Base-by-base conservation (phyloP, 2,888 invertebrate genomes). In the Zaprionus lineosus region DNA sequence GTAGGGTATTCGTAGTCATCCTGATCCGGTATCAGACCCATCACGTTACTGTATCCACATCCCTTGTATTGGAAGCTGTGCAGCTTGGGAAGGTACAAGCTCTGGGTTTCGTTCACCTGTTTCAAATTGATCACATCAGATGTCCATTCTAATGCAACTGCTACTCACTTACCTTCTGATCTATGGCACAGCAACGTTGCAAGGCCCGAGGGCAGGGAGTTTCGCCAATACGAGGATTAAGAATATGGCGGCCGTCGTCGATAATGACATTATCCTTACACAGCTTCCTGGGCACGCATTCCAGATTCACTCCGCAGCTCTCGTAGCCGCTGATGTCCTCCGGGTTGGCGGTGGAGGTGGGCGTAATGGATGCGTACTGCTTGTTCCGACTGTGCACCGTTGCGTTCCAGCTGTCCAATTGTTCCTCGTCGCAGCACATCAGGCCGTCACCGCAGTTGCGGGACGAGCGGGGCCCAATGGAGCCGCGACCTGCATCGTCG, bases 1-100 rank as follows among this genome's bases (percentile, higher is more conserved):
- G 34, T 5, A 1, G 33, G 9, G 11, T 81, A 63, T 0, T 83
- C 86, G 16, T 92, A 92, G 33, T 74, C 92, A 0, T 92, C 93
- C 31, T 94, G 94, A 2, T 93, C 90, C 73, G 94, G 92, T 5
- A 94, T 94, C 0, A 95, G 92, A 0, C 96, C 96, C 0, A 93
- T 91, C 0, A 92, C 90, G 86, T 95, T 94, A 9, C 94, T 91
- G 78, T 91, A 91, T 0, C 96, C 96, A 81, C 96, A 96, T 11
- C 93, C 58, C 14, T 47, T 48, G 33, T 79, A 79, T 41, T 50
- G 61, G 14, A 81, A 81, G 7, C 29, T 36, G 0, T 1, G 21
- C 37, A 58, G n/a, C 33, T 55, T 71, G 1, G 3, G 1, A 3
- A 37, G 1, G 12, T 77, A 71, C 0, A 74, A 34, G 8, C 74